These are phyloP conservation scores for Rugalucina vietnamica DNA, from an alignment of 2,888 invertebrate genomes.

Conservation along the genomic window DNA sequence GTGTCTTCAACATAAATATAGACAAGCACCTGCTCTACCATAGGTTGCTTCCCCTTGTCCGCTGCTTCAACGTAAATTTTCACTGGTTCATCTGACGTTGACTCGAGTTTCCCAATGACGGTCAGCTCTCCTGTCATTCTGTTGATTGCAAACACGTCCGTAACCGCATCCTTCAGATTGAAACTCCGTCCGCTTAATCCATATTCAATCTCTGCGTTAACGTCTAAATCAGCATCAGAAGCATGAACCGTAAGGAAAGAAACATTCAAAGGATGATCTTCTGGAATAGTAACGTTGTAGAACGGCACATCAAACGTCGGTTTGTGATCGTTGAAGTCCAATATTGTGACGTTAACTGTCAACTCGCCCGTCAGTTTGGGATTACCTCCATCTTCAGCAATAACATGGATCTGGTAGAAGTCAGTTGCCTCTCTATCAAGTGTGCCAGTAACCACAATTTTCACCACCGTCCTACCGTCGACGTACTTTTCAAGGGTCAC, in stretches of 20 bases:
- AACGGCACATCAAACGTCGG: conserved; percentile 65
- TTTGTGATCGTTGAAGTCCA: conserved; percentile 72
- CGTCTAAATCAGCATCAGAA: conserved; percentile 92
- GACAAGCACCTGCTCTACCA: conserved; percentile 70
- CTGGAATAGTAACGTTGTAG: conserved; percentile 70
- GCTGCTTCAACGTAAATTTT: conserved; percentile 71
- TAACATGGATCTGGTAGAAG: conserved; percentile 66
- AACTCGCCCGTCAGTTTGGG: conserved; percentile 63
- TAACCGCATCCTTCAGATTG: conserved; percentile 57
- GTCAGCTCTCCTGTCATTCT: conserved; percentile 70
- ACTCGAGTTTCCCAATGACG: conserved; percentile 69
- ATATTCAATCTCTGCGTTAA: conserved; percentile 87
- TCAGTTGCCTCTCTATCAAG: conserved; percentile 71
- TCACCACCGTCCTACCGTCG: conserved; percentile 69
- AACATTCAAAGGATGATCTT: conserved; percentile 58
- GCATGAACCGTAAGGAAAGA: conserved; percentile 88
- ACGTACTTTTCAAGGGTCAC: conserved; percentile 59
- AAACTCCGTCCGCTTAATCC: conserved; percentile 78
- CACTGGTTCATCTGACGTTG: conserved; percentile 64
- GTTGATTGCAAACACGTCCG: conserved; percentile 69
- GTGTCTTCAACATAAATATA: conserved; percentile 88
- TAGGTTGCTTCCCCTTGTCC: conserved; percentile 73
- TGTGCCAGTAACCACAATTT: conserved; percentile 63
- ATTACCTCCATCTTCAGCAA: conserved; percentile 72
- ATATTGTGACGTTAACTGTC: conserved; percentile 63